Conservation (phyloP, 2,888 invertebrate species). For the Tiliacea citrago region DNA sequence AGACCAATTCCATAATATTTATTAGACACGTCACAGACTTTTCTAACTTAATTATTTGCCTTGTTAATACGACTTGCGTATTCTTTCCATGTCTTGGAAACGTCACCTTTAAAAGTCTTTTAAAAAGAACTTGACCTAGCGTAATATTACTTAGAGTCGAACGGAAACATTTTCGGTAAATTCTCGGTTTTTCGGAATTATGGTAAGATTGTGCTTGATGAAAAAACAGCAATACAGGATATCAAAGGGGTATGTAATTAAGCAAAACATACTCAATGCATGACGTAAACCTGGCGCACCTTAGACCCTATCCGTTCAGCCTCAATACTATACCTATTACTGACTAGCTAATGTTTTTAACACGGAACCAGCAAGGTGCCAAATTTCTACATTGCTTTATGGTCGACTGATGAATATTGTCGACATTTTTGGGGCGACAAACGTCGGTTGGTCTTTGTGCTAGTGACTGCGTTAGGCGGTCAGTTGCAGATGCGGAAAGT, state of each 20-base stretch:
- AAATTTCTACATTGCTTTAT: not conserved
- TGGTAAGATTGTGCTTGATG: not conserved
- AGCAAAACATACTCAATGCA: not conserved
- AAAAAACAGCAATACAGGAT: too few species aligned
- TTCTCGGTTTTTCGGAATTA: too few species aligned
- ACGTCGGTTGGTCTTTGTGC: slow-evolving; percentile 6
- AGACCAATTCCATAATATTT: slow-evolving; percentile 22
- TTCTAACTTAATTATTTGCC: slow-evolving; percentile 8
- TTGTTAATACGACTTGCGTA: slow-evolving; percentile 1
- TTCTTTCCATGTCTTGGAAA: slow-evolving; percentile 7
- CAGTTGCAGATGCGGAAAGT: slow-evolving; percentile 21
- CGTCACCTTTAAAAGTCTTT: slow-evolving; percentile 27
- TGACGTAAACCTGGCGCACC: not conserved
- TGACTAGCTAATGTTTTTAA: not conserved
- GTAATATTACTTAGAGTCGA: not conserved
- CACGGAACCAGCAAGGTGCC: too few species aligned
- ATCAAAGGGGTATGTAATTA: not conserved
- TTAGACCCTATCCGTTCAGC: not conserved
- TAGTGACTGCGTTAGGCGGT: slow-evolving; percentile 14
- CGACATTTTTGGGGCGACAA: slow-evolving; percentile 16
- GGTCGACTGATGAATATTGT: slow-evolving; percentile 3
- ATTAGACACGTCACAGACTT: slow-evolving; percentile 18
- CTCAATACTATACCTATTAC: not conserved
- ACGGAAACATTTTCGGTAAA: not conserved
- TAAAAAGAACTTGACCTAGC: slow-evolving; percentile 19